Evolutionary conservation across 2,797 vertebrate species (phyloP), one percentile per base, ranked within the genome.

Genomic region (Squalus acanthias): DNA sequence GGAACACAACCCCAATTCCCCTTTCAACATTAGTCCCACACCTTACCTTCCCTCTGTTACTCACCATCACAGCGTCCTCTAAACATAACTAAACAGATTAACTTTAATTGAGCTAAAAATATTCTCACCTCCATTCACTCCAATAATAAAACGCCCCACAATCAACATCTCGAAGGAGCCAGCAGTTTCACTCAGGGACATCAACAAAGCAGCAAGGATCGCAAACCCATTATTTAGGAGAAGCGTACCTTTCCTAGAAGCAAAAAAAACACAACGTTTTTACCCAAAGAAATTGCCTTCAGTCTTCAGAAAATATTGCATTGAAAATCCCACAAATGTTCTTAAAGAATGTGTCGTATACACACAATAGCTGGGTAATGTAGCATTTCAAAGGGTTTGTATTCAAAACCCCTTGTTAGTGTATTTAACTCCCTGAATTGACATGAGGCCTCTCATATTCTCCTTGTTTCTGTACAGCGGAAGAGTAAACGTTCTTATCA

Each of bases 121-220:
- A 33, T 57, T 17, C 98, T 98, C 97, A 99, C 99, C 99, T 97
- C 98, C 99, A 97, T 99, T 98, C 88, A 99, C 97, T 0, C 99
- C 99, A 94, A 99, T 98, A 96, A 99, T 96, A 96, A 99, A 96
- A 0, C 99, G 98, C 1, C 99, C 99, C 96, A 99, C 74, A 3
- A 99, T 98, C 96, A 99, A 98, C 99, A 99, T 99, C 97, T 99
- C 99, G 96, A 99, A 99, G 0, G 98, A 98, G 29, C 97, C 98
- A 0, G 98, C 98, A 96, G 50, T 97, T 95, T 98, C 97, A 1
- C 99, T 98, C 50, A 99, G 97, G 63, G 98, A 97, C 98, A 99
- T 98, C 96, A 99, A 96, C 96, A 99, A 17, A 0, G 98, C 98
- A 26, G 99, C 98, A 22, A 97, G 79, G 96, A 99, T 74, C 0